phyloP scores from a whole-genome alignment of 2,888 invertebrate genomes.

The Spodoptera littoralis region DNA sequence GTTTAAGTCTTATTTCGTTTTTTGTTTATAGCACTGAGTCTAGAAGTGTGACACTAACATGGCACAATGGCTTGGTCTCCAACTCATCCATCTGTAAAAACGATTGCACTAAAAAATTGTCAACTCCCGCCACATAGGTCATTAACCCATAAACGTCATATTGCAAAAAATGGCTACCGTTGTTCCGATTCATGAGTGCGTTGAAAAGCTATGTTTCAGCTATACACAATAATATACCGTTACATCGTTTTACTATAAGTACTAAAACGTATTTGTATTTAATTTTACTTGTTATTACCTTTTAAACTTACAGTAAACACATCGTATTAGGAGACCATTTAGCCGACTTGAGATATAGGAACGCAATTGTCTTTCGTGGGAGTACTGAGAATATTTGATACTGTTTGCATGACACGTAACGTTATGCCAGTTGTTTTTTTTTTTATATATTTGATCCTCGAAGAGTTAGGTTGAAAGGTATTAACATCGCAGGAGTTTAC shows the following conservation, averaged over 20 bases:
- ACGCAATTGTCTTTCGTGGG: slow-evolving; percentile 13
- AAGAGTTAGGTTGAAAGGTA: too few relatives aligned
- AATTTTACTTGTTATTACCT: background rate
- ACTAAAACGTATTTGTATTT: background rate
- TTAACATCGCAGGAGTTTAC: too few relatives aligned
- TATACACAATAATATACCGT: slow-evolving; percentile 1
- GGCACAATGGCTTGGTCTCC: too few relatives aligned
- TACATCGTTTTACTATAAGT: slow-evolving; percentile 4
- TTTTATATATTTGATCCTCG: too few relatives aligned
- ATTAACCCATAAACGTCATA: slow-evolving; percentile 4
- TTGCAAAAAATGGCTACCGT: background rate
- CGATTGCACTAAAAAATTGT: background rate
- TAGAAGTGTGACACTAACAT: too few relatives aligned
- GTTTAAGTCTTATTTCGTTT: too few relatives aligned
- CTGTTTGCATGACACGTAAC: too few relatives aligned
- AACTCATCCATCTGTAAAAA: too few relatives aligned
- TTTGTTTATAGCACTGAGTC: too few relatives aligned
- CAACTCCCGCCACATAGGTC: background rate
- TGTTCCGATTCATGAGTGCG: slow-evolving; percentile 10
- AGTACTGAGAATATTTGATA: too few relatives aligned
- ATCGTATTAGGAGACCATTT: slow-evolving; percentile 4
- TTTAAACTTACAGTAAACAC: background rate
- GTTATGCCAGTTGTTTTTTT: too few relatives aligned
- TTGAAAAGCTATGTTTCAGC: background rate
- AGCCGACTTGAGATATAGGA: slow-evolving; percentile 8